These are phyloP conservation scores for Akabosia matsudoensis DNA, from an alignment of 1,140 invertebrate genomes.

Conservation along the genomic window DNA sequence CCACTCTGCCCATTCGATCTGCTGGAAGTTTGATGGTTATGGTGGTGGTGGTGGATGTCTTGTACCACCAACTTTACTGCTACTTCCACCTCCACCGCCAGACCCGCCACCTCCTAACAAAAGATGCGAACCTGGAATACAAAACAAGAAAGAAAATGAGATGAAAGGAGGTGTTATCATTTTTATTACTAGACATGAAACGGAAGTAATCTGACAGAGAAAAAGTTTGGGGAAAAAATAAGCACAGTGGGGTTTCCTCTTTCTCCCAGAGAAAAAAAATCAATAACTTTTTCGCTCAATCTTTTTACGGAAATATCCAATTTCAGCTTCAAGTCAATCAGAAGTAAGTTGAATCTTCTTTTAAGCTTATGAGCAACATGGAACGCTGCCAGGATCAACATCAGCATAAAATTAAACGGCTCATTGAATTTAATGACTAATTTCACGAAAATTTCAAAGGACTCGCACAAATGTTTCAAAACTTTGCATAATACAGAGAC, in stretches of 20 bases:
- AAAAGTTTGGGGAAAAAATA: neutral
- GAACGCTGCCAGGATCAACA: neutral
- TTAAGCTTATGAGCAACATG: neutral
- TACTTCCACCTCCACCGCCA: neutral
- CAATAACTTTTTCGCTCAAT: neutral
- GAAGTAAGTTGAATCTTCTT: neutral
- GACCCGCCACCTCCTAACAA: neutral
- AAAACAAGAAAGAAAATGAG: neutral
- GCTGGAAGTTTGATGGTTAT: conserved; percentile 27
- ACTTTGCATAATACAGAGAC: too few relatives aligned
- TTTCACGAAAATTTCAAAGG: neutral
- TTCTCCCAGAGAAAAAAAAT: neutral
- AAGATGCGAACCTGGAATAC: conserved; percentile 17
- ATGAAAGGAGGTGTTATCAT: too few relatives aligned
- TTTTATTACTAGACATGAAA: neutral
- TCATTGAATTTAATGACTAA: neutral
- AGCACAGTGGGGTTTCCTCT: too few relatives aligned
- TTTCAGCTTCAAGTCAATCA: neutral
- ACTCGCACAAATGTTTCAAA: too few relatives aligned
- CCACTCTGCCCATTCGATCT: conserved; percentile 35
- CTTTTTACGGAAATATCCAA: neutral
- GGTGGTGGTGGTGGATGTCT: conserved; percentile 19
- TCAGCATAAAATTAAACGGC: neutral
- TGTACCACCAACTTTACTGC: neutral
- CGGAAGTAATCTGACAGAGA: neutral